phyloP scores from a whole-genome alignment of 1,140 invertebrate species.

The Zaprionus vittiger region DNA sequence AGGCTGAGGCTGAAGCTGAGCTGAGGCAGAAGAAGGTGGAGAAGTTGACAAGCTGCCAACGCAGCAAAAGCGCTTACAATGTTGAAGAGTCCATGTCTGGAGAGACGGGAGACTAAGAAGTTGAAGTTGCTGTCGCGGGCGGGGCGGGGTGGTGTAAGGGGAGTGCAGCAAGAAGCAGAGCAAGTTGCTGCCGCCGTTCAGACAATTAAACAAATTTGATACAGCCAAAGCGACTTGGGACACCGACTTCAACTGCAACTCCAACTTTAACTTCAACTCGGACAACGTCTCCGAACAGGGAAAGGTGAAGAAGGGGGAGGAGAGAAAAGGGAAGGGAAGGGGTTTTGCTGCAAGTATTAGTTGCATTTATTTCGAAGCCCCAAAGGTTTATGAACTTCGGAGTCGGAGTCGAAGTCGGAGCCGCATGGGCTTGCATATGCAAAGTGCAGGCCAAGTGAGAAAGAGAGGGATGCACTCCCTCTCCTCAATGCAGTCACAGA shows the following conservation, averaged over 20 bases:
- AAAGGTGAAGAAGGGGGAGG: background rate
- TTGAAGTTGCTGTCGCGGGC: background rate
- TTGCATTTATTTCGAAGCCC: constrained; percentile 60
- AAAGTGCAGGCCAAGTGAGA: constrained; percentile 9
- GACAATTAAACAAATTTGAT: constrained; percentile 81
- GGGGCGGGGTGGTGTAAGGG: background rate
- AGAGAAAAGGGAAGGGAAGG: background rate
- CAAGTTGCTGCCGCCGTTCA: constrained; percentile 37
- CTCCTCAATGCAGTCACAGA: background rate
- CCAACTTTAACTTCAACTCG: background rate
- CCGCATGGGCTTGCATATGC: constrained; percentile 30
- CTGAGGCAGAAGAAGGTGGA: background rate
- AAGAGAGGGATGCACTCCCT: background rate
- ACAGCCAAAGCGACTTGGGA: constrained; percentile 49
- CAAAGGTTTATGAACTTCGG: constrained; percentile 70
- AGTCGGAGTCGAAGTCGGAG: constrained; percentile 34
- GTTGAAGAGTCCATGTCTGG: constrained; percentile 78
- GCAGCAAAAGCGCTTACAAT: constrained; percentile 80
- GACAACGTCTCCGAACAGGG: background rate
- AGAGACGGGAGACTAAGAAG: constrained; percentile 46
- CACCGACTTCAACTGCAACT: background rate
- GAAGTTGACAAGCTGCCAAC: constrained; percentile 75
- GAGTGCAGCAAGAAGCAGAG: background rate
- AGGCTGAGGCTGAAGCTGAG: constrained; percentile 21
- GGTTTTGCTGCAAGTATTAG: constrained; percentile 41